Evolutionary conservation across 2,797 vertebrate species (phyloP).

Genomic region (Apogon hyalosoma): DNA sequence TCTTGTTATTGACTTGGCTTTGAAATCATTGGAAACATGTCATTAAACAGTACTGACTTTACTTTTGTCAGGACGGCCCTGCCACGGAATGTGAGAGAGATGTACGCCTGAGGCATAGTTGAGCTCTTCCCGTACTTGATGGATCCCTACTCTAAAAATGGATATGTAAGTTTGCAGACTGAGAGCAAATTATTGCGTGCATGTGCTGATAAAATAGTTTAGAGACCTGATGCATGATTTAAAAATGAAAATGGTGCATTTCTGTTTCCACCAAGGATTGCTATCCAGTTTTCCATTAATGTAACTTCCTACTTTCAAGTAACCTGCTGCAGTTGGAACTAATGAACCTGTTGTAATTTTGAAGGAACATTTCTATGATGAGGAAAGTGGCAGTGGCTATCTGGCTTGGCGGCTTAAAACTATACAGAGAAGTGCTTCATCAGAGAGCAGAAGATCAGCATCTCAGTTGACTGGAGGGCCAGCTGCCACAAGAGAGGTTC

Average conservation of each 20-base stretch:
- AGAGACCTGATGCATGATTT: no score
- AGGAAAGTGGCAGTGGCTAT: slow-evolving; percentile 24
- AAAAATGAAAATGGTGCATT: neutral
- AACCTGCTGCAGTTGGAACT: neutral
- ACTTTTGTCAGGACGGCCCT: slow-evolving; percentile 6
- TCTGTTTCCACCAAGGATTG: no score
- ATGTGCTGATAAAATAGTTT: no score
- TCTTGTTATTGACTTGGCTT: no score
- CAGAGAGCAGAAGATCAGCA: slow-evolving; percentile 4
- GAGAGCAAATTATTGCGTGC: no score
- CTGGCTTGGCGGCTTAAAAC: slow-evolving; percentile 30
- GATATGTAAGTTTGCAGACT: slow-evolving; percentile 11
- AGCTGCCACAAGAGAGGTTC: slow-evolving; percentile 2
- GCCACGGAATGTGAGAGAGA: slow-evolving; percentile 12
- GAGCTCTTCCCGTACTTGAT: slow-evolving; percentile 15
- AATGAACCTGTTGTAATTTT: no score
- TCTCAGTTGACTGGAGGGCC: slow-evolving; percentile 15
- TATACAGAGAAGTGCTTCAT: slow-evolving; percentile 3
- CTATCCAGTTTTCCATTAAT: no score
- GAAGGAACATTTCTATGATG: slow-evolving; percentile 39
- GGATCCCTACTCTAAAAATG: slow-evolving; percentile 30
- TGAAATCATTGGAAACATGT: no score
- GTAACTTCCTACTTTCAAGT: no score
- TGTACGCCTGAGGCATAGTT: slow-evolving; percentile 12
- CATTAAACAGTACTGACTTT: neutral